phyloP scores from a whole-genome alignment of 2,113 vertebrate genomes.

The Barnardius zonarius region DNA sequence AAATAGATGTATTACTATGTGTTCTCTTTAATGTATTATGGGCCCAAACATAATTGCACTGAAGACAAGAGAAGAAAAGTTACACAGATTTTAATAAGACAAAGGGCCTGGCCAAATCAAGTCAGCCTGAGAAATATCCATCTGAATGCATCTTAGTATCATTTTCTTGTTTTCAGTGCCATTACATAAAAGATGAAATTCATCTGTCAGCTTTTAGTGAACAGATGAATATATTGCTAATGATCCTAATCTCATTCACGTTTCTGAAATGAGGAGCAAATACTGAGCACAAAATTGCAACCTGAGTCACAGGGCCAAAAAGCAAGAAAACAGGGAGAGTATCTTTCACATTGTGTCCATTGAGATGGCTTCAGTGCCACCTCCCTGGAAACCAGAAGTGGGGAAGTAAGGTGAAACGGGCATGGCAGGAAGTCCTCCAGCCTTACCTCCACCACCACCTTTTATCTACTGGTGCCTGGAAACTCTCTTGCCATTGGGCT shows the following conservation, averaged over 20 bases:
- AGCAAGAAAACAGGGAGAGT: not conserved
- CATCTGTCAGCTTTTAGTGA: not conserved
- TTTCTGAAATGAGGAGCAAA: conserved; percentile 15
- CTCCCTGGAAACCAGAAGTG: not conserved
- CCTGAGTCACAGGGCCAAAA: conserved; percentile 20
- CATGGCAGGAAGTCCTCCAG: not conserved
- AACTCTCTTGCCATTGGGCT: not conserved
- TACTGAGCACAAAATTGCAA: not conserved
- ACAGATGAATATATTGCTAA: not conserved
- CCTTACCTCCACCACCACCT: not conserved
- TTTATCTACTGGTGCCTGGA: not conserved
- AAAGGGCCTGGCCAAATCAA: not conserved
- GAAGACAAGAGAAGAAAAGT: conserved; percentile 6
- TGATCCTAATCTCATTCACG: conserved; percentile 21
- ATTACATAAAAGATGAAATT: conserved; percentile 5
- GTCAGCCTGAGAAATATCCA: not conserved
- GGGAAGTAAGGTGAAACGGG: not conserved
- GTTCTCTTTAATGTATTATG: not conserved
- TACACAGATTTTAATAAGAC: not conserved
- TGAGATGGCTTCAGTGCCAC: not conserved
- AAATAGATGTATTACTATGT: not conserved
- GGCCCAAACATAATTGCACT: not conserved
- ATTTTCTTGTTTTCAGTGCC: conserved; percentile 7
- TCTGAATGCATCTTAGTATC: not conserved
- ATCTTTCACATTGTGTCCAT: not conserved